A percentile compares a stretch with the other conserved stretches of the same genome.
These are phyloP conservation scores for Dipus sagitta DNA, from an alignment of 2,797 vertebrate genomes.

Conservation along the genomic window DNA sequence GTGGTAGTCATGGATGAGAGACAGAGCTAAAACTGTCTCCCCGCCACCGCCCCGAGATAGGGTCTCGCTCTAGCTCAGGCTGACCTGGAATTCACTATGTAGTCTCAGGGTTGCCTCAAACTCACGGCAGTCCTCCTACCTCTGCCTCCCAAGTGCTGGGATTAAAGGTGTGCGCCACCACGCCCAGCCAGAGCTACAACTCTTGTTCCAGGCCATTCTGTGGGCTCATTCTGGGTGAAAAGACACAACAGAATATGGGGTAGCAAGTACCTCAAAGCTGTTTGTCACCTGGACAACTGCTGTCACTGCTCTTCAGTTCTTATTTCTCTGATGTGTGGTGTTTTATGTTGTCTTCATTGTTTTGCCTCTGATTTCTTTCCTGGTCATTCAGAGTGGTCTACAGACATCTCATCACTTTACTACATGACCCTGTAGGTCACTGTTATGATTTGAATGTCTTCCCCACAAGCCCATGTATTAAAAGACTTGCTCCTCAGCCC, in stretches of 20 bases:
- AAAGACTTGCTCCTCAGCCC: background rate
- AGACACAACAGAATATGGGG: background rate
- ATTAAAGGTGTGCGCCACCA: no score
- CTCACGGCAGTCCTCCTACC: no score
- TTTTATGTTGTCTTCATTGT: background rate
- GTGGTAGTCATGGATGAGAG: background rate
- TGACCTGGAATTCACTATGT: no score
- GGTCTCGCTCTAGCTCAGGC: no score
- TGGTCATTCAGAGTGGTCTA: background rate
- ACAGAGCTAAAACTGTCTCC: background rate
- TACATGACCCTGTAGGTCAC: background rate
- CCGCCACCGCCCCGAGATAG: no score
- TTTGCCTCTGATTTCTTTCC: slow-evolving; percentile 47
- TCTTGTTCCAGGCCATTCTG: background rate
- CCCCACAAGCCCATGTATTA: background rate
- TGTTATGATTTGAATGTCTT: background rate
- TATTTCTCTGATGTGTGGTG: background rate
- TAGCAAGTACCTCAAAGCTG: background rate
- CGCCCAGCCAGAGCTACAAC: background rate
- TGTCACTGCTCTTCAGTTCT: background rate
- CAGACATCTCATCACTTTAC: background rate
- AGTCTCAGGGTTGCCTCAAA: no score
- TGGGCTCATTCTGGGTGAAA: background rate
- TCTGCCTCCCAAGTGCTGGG: no score
- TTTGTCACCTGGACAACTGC: background rate